Base-by-base conservation (phyloP, 2,797 vertebrate species). In the Decapterus maruadsi region DNA sequence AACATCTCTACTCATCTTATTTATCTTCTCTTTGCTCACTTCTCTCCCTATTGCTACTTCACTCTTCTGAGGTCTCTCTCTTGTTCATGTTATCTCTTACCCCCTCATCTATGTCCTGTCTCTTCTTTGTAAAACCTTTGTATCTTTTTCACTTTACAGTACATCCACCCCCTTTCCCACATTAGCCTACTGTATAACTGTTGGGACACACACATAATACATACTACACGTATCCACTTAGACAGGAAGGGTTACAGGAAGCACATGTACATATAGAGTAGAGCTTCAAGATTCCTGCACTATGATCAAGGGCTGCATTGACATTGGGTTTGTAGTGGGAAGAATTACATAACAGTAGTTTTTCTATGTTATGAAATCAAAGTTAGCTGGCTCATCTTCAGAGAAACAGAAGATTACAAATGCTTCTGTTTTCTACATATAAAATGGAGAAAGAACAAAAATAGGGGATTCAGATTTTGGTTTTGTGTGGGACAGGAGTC, bases 371-470 rank as follows among this genome's bases (percentile, higher is more conserved):
- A 62, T 48, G 36, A 59, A 82, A 80, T 66, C 51, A 77, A 80
- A 65, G 60, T 62, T 68, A 74, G 43, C 73, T 77, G 72, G 20
- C 64, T 79, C 68, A 79, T 65, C 70, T 79, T 78, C 53, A 81
- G 63, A 77, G 54, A 64, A 62, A 68, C 50, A 58, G 22, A 53
- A 78, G 45, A 80, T 78, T 83, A 79, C 64, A 86, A 79, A 66
- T 70, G 45, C 46, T 10, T 57, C 61, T 71, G 63, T 78, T 68
- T 78, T 68, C 43, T 69, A 63, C 22, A 68, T 36, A 59, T 63
- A 31, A 85, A 87, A 68, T 38, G 60, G 63, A 58, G 70, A 65
- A 34, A 70, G 46, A 66, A 77, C 4, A 29, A 75, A 68, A 68
- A 69, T 40, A 63, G 6, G 9, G 5, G n/a, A 50, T 55, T 2